Evolutionary conservation across 2,888 invertebrate species (phyloP).

Genomic region (Mantis religiosa): DNA sequence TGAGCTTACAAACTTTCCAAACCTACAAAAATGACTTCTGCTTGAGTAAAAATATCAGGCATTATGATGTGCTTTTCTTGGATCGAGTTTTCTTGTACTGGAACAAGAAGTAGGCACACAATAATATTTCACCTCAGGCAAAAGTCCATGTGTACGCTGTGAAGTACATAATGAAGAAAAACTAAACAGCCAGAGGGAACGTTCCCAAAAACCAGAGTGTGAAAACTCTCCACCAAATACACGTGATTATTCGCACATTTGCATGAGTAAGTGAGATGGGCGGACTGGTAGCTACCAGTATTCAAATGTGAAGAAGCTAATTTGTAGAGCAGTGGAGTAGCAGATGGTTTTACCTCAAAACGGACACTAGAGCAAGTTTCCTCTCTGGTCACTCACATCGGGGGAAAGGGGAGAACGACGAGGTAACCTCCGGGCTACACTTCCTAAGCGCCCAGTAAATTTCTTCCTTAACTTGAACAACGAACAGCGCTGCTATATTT

Average conservation of each 20-base stretch:
- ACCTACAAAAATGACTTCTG: too few relatives aligned
- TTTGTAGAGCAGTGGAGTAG: neutral
- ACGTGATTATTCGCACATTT: constrained; percentile 4
- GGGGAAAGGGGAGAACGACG: neutral
- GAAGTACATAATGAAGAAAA: neutral
- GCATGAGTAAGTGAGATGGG: neutral
- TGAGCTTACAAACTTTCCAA: too few relatives aligned
- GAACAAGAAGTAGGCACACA: neutral
- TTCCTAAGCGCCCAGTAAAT: neutral
- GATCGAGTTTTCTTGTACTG: neutral
- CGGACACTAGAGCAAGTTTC: neutral
- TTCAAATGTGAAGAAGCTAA: neutral
- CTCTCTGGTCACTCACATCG: neutral
- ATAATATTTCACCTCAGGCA: neutral
- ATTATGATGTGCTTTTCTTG: too few relatives aligned
- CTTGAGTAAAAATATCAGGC: too few relatives aligned
- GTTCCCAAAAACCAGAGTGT: neutral
- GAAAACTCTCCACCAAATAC: neutral
- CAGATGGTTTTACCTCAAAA: neutral
- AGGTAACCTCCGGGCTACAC: too few relatives aligned
- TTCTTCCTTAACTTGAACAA: too few relatives aligned
- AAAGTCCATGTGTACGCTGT: neutral
- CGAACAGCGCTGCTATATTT: too few relatives aligned
- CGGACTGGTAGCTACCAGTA: neutral
- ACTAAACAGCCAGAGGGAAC: neutral